Evolutionary conservation across 2,888 invertebrate species (phyloP), one percentile per base, ranked within the genome.

Genomic region (Limnephilus marmoratus): DNA sequence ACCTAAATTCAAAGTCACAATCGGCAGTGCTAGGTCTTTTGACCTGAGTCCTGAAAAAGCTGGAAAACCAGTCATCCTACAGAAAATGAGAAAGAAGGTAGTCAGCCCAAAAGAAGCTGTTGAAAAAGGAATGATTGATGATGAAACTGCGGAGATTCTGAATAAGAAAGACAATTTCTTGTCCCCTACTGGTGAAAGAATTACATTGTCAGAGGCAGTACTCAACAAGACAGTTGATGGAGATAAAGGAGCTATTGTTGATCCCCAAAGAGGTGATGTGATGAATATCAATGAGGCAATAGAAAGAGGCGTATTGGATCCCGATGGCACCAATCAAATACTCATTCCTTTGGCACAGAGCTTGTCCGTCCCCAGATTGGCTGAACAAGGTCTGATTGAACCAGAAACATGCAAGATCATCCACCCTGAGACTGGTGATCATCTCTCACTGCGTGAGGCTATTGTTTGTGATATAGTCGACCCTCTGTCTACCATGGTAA

Each of bases 391-490:
- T 88, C 96, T 99, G 68, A 97, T 99, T 94, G 98, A 98, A 95
- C 97, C 97, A 7, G 95, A 95, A 53, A 97, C 97, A 24, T 97
- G 97, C 93, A 98, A 97, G 95, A 97, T 98, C 92, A 97, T 99
- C 94, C 99, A 99, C 95, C 98, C 99, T 3, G 98, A 98, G 95
- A 98, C 98, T 37, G 99, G 99, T 3, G 97, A 96, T 94, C 97
- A 97, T 93, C 96, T 99, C 90, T 97, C 97, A 91, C 96, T 99
- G 93, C 96, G 97, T 94, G 98, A 99, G 96, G 98, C 99, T 45
- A 98, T 99, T 90, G 97, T 98, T 94, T 98, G 98, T 95, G 99
- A 99, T 94, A 97, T 99, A 94, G 97, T 99, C 90, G 98, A 99
- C 96, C 97, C 98, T 0, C 95, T 97, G 91, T 98, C 98, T 18